These are phyloP conservation scores for Orthosia gothica DNA, from an alignment of 2,888 invertebrate species.

Conservation along the genomic window DNA sequence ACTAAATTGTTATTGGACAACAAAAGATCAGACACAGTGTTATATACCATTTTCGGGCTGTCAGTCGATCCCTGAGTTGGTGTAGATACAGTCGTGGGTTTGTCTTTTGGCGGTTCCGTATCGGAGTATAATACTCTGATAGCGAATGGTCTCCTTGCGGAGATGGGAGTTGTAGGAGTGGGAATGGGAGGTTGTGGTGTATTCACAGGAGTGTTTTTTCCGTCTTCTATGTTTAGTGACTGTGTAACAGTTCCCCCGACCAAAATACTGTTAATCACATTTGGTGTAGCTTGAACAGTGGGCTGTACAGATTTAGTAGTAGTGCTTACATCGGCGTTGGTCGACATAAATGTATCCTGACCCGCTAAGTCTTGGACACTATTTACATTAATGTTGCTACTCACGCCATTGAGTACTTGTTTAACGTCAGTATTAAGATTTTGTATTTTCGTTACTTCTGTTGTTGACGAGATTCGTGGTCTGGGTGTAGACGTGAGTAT, in stretches of 20 bases:
- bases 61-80: constrained; percentile 86
- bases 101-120: constrained; percentile 86
- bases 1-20: constrained; percentile 88
- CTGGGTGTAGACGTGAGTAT: constrained; percentile 90
- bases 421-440: constrained; percentile 83
- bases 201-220: constrained; percentile 80
- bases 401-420: constrained; percentile 89
- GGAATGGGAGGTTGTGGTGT: constrained; percentile 78
- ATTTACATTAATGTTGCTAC: constrained; percentile 90
- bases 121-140: constrained; percentile 88
- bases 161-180: constrained; percentile 83
- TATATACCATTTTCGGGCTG: constrained; percentile 89
- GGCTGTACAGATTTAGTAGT: constrained; percentile 89
- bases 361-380: constrained; percentile 82
- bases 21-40: constrained; percentile 89
- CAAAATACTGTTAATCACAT: constrained; percentile 89
- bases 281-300: constrained; percentile 86
- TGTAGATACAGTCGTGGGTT: constrained; percentile 83
- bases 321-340: constrained; percentile 83
- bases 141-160: constrained; percentile 89
- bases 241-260: constrained; percentile 85
- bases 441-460: constrained; percentile 84
- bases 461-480: constrained; percentile 86
- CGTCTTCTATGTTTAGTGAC: constrained; percentile 82
- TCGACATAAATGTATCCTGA: constrained; percentile 80